A percentile compares a stretch with the other conserved stretches of the same genome.
phyloP scores from a whole-genome alignment of 1,140 invertebrate species.

The Branchinecta lindahli region DNA sequence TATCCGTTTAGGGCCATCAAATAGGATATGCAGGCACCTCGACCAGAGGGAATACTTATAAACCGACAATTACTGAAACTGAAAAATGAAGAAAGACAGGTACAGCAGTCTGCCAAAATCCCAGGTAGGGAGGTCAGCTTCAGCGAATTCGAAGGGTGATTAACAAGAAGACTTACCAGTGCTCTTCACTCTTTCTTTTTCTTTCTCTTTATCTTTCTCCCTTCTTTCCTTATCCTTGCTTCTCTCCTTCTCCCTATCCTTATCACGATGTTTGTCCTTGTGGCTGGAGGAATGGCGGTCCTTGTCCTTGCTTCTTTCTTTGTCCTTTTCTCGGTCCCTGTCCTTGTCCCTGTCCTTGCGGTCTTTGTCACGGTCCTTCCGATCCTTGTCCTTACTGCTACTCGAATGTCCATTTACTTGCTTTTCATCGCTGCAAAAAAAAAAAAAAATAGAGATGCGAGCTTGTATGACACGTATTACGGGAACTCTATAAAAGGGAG shows the following conservation, averaged over 20 bases:
- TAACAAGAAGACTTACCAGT: slow-evolving; percentile 3
- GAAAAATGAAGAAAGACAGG: too few species aligned
- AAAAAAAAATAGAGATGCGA: not conserved
- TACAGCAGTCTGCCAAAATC: not conserved
- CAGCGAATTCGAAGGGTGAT: not conserved
- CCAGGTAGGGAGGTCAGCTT: not conserved
- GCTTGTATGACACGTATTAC: not conserved
- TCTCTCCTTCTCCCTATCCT: slow-evolving; percentile 27
- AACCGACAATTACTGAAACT: not conserved
- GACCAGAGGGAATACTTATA: not conserved
- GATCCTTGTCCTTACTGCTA: not conserved
- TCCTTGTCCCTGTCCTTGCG: slow-evolving; percentile 34
- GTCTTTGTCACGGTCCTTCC: not conserved
- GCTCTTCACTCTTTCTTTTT: not conserved
- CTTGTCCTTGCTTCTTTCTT: slow-evolving; percentile 19
- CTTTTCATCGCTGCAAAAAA: not conserved
- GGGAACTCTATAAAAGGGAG: not conserved
- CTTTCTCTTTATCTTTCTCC: slow-evolving; percentile 21
- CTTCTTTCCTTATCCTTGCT: slow-evolving; percentile 40
- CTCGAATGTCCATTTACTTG: not conserved
- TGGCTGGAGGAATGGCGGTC: slow-evolving; percentile 12
- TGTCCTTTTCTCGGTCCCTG: slow-evolving; percentile 15
- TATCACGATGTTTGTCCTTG: slow-evolving; percentile 29
- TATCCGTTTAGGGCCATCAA: not conserved
- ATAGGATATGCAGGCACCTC: not conserved